Evolutionary conservation across 2,113 vertebrate genomes (phyloP).

Genomic region (Procavia capensis): DNA sequence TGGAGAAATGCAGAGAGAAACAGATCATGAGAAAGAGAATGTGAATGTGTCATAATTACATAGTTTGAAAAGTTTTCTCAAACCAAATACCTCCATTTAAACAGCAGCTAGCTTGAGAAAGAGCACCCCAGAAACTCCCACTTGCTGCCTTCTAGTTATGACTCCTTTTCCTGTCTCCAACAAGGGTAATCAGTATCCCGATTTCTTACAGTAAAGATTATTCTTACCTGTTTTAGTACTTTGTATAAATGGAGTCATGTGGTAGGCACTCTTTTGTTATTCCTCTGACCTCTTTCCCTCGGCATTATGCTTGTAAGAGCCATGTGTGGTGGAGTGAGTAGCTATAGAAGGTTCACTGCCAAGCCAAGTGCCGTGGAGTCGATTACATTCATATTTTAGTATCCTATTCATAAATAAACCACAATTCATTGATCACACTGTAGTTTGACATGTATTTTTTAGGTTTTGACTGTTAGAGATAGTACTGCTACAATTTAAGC

Average conservation of each 20-base stretch:
- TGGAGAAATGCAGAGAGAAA: background rate
- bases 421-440: background rate
- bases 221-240: background rate
- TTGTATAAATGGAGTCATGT: background rate
- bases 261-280: background rate
- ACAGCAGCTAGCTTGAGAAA: background rate
- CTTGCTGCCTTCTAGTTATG: background rate
- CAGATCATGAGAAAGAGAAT: background rate
- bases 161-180: accelerated
- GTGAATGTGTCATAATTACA: background rate
- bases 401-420: background rate
- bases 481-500: background rate
- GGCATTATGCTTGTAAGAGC: background rate
- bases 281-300: background rate
- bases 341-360: background rate
- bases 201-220: background rate
- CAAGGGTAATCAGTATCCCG: background rate
- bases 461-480: background rate
- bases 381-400: background rate
- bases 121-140: no score
- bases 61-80: background rate
- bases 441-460: background rate
- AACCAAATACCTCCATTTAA: background rate
- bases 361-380: no score
- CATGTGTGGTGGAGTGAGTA: background rate